phyloP scores from a whole-genome alignment of 2,888 invertebrate genomes.

The Yponomeuta cagnagella region DNA sequence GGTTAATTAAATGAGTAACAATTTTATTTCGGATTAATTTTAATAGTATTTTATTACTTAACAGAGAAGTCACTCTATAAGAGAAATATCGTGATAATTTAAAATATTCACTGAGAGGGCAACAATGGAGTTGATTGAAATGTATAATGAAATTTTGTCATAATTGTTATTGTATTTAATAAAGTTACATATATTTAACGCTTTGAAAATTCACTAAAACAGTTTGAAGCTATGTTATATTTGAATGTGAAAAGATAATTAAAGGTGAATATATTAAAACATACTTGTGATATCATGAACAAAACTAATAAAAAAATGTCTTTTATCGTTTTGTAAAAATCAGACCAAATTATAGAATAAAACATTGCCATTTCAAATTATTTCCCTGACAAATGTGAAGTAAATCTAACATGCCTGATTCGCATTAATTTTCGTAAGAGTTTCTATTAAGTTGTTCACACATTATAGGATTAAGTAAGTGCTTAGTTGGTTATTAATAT shows the following conservation, averaged over 20 bases:
- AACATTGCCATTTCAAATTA: not conserved
- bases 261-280: not conserved
- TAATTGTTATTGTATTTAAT: conserved; percentile 5
- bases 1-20: not conserved
- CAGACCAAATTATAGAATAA: conserved; percentile 3
- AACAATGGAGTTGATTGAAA: not conserved
- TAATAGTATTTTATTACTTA: not conserved
- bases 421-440: not conserved
- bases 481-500: conserved; percentile 7
- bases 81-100: not conserved
- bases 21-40: not conserved
- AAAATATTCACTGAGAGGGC: not conserved
- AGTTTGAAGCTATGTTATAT: conserved; percentile 3
- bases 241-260: not conserved
- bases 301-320: not conserved
- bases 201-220: conserved; percentile 1
- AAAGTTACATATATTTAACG: not conserved
- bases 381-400: not conserved
- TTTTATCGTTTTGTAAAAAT: not conserved
- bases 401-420: not conserved
- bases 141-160: not conserved
- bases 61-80: conserved; percentile 4
- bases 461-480: not conserved
- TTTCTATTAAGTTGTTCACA: conserved; percentile 5
- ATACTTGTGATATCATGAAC: conserved; percentile 3